These are phyloP conservation scores for Leptopilina boulardi DNA, from an alignment of 1,140 invertebrate genomes.

Conservation along the genomic window DNA sequence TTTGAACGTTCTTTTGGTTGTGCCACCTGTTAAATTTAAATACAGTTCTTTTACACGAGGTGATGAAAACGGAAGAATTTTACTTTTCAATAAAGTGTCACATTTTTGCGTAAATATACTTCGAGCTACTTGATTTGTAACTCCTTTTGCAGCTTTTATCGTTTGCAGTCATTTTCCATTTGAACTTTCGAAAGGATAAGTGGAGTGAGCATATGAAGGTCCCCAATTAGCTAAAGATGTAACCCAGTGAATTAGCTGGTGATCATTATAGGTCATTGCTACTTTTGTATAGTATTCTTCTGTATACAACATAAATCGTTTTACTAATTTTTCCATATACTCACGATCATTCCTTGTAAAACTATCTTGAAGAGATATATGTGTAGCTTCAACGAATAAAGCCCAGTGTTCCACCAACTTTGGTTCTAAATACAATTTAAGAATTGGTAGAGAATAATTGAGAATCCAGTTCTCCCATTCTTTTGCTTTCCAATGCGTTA, in stretches of 20 bases:
- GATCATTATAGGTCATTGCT: conserved; percentile 27
- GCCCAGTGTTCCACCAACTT: conserved; percentile 36
- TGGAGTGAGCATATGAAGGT: conserved; percentile 36
- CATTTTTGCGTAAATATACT: not conserved
- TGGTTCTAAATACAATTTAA: not conserved
- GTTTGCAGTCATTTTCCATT: conserved; percentile 36
- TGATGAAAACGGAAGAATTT: not conserved
- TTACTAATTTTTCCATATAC: not conserved
- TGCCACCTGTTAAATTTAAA: not conserved
- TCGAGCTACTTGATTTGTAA: conserved; percentile 26
- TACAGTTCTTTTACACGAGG: not conserved
- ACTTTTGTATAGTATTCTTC: conserved; percentile 37
- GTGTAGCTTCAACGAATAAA: not conserved
- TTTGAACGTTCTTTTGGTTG: conserved; percentile 17
- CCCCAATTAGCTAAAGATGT: conserved; percentile 39
- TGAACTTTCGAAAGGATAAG: conserved; percentile 42
- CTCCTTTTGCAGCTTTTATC: conserved; percentile 37
- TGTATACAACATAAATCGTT: conserved; percentile 33
- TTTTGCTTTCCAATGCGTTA: conserved; percentile 42
- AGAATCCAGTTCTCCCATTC: conserved; percentile 48
- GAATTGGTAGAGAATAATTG: conserved; percentile 39
- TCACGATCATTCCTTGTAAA: not conserved
- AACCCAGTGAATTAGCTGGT: conserved; percentile 31
- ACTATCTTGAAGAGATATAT: not conserved
- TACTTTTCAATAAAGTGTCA: not conserved